These are phyloP conservation scores for Pycnonotus jocosus DNA, from an alignment of 2,113 vertebrate species.

Conservation along the genomic window DNA sequence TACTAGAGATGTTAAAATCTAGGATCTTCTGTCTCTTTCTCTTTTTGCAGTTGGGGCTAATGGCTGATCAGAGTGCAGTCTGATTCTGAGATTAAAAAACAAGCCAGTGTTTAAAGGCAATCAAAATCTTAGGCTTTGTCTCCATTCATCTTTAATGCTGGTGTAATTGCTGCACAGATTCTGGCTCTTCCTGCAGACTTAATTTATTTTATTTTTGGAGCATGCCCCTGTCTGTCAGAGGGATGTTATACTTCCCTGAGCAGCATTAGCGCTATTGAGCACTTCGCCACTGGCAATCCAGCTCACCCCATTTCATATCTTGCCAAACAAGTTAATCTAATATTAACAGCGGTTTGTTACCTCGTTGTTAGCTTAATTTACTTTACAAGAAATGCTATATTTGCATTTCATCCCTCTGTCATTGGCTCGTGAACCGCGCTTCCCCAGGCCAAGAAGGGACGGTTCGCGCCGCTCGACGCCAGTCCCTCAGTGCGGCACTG, in stretches of 20 bases:
- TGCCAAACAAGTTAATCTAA: conserved; percentile 68
- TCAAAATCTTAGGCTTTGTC: not conserved
- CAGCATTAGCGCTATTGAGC: conserved; percentile 42
- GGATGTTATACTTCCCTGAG: conserved; percentile 33
- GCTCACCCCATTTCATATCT: conserved; percentile 28
- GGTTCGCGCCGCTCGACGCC: not conserved
- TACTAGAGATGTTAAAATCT: not conserved
- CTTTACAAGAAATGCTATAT: conserved; percentile 52
- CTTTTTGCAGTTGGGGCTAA: not conserved
- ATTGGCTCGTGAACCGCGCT: not conserved
- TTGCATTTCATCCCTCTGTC: conserved; percentile 42
- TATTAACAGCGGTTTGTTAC: conserved; percentile 63
- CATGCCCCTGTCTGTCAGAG: not conserved
- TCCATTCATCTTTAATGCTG: conserved; percentile 38
- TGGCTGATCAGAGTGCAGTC: not conserved
- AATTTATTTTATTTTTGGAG: not conserved
- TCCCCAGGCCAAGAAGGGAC: not conserved
- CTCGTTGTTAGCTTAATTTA: conserved; percentile 63
- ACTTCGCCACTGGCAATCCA: conserved; percentile 7
- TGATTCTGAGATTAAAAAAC: conserved; percentile 27
- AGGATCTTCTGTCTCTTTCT: not conserved
- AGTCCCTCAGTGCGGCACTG: not conserved
- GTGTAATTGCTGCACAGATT: conserved; percentile 26
- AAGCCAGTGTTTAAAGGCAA: conserved; percentile 28
- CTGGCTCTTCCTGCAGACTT: conserved; percentile 34